Evolutionary conservation across 1,140 invertebrate genomes (phyloP), one percentile per base, ranked within the genome.

Genomic region (Streblospio benedicti): DNA sequence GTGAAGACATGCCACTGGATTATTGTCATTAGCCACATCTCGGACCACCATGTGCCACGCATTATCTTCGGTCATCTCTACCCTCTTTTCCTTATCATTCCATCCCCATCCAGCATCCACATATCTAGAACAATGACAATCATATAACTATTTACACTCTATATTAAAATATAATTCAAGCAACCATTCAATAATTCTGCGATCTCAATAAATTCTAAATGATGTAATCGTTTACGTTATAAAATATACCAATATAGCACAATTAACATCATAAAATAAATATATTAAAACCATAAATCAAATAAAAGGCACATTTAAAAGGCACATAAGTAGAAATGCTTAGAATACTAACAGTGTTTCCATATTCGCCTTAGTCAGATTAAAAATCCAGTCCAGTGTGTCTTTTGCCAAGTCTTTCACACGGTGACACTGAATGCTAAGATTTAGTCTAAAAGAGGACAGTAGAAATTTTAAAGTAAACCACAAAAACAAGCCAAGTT

Each of bases 91-190:
- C 57, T 80, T 75, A 14, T 80, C 76, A 64, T 85, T 81, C 86
- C 86, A 88, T 2, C 85, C 85, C 82, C 84, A 85, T 3, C 83
- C 82, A 76, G 85, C 85, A 5, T 79, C 76, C 66, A 86, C 85
- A 80, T 87, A 87, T 62, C 85, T 87, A 60, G 41, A 76, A 76
- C 65, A 43, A 51, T n/a, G n/a, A n/a, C n/a, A n/a, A n/a, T n/a
- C n/a, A n/a, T n/a, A 67, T 23, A 9, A 44, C 2, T 44, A 23
- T 44, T 23, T 20, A 18, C 4, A 2, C 2, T 44, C 9, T 6
- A 4, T 20, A 18, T 44, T 18, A 2, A 2, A 44, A 18, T 44
- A 23, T 44, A 18, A 44, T 3, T 20, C 43, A 20, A 23, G 18
- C 43, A 44, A 18, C 2, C 2, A 2, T 6, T 23, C 43, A 44